phyloP scores from a whole-genome alignment of 2,797 vertebrate genomes.

The Melanotaenia boesemani region DNA sequence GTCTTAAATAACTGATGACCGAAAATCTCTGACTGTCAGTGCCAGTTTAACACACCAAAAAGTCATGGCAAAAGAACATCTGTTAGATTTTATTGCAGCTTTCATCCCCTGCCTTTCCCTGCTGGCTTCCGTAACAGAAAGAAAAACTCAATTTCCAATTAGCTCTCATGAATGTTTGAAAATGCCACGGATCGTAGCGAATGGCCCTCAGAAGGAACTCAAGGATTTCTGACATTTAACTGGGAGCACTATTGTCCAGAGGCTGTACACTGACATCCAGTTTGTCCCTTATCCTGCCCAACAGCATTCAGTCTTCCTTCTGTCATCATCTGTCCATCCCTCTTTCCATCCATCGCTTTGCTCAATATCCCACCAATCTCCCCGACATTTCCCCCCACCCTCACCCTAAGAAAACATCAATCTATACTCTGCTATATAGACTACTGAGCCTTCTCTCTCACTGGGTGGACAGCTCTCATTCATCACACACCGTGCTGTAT shows the following conservation, averaged over 20 bases:
- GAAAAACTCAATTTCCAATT: conserved; percentile 55
- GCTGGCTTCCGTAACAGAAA: conserved; percentile 15
- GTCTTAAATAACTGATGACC: too few species aligned
- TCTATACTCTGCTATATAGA: conserved; percentile 59
- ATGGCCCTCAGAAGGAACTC: conserved; percentile 19
- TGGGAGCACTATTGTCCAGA: conserved; percentile 34
- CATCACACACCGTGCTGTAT: conserved; percentile 63
- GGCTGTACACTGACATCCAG: conserved; percentile 31
- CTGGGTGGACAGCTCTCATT: conserved; percentile 73
- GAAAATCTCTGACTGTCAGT: too few species aligned
- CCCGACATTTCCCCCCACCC: conserved; percentile 27
- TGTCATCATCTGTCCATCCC: conserved; percentile 18
- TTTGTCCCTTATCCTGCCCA: conserved; percentile 47
- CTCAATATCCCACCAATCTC: conserved; percentile 35
- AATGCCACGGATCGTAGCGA: conserved; percentile 45
- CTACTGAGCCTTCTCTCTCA: conserved; percentile 60
- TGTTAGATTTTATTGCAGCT: background rate
- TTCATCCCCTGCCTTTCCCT: conserved; percentile 5
- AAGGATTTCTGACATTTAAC: conserved; percentile 58
- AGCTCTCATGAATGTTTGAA: conserved; percentile 61
- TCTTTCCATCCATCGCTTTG: conserved; percentile 32
- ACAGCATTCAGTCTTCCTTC: conserved; percentile 39
- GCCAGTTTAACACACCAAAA: too few species aligned
- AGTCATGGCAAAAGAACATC: background rate
- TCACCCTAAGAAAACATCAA: conserved; percentile 69